A percentile compares a stretch with the other conserved stretches of the same genome.
Evolutionary conservation across 2,888 invertebrate species (phyloP).

Genomic region (Pseudanteris insignis): DNA sequence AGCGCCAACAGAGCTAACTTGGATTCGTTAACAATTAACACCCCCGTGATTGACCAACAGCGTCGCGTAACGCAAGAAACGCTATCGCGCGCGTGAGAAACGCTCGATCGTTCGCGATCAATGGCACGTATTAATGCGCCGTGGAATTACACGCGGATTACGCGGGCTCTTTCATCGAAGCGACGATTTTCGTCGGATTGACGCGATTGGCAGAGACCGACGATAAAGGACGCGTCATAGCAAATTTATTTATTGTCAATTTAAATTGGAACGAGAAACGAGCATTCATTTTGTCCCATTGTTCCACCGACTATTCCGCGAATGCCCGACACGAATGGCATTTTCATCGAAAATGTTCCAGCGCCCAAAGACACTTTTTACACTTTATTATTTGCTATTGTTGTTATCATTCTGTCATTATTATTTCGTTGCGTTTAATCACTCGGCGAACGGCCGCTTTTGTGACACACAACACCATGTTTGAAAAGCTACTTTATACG

Average conservation of each 20-base stretch:
- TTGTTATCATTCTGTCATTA: constrained; percentile 16
- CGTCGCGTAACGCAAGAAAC: too few species aligned
- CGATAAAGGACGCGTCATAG: too few species aligned
- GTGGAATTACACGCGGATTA: constrained; percentile 17
- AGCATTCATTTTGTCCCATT: constrained; percentile 39
- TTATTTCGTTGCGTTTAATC: constrained; percentile 17
- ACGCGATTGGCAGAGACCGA: too few species aligned
- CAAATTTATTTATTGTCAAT: constrained; percentile 40
- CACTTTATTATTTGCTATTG: too few species aligned
- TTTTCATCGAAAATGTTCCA: too few species aligned
- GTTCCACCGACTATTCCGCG: constrained; percentile 21
- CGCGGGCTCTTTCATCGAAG: constrained; percentile 8
- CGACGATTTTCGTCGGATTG: constrained; percentile 21
- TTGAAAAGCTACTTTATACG: constrained; percentile 18
- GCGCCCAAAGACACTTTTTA: too few species aligned
- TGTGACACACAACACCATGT: constrained; percentile 10
- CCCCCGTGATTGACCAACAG: too few species aligned
- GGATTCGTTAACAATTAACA: too few species aligned
- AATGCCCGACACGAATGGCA: too few species aligned
- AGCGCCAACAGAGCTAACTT: too few species aligned
- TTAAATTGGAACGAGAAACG: constrained; percentile 39
- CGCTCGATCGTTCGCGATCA: constrained; percentile 15
- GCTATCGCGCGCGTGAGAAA: too few species aligned
- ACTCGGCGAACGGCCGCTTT: constrained; percentile 9
- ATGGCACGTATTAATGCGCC: constrained; percentile 14